These are phyloP conservation scores for Craterocephalus amniculus DNA, from an alignment of 2,797 vertebrate species.

Conservation along the genomic window DNA sequence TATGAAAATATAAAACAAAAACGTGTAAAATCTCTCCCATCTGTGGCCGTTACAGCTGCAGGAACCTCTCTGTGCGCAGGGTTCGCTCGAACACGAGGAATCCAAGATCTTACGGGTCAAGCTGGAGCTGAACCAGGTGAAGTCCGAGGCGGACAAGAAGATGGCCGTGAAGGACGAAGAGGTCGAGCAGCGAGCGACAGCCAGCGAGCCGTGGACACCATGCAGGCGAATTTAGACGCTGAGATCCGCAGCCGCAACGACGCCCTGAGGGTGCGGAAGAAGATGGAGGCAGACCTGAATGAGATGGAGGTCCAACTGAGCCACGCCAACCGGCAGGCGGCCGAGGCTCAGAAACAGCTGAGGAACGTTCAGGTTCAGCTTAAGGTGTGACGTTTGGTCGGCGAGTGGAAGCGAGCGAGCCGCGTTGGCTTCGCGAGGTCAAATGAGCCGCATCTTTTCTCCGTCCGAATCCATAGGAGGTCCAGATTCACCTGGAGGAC, in stretches of 20 bases:
- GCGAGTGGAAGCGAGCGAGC: too few relatives aligned
- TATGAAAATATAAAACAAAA: too few relatives aligned
- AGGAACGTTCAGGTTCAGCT: slow-evolving; percentile 87
- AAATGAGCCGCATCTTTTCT: too few relatives aligned
- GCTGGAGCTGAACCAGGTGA: slow-evolving; percentile 90
- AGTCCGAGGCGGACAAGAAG: slow-evolving; percentile 88
- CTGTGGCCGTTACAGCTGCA: too few relatives aligned
- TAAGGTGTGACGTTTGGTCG: slow-evolving; percentile 87
- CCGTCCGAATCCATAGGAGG: too few relatives aligned
- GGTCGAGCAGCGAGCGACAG: slow-evolving; percentile 89
- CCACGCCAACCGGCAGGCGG: slow-evolving; percentile 87
- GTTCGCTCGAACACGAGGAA: slow-evolving; percentile 92
- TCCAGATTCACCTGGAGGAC: slow-evolving; percentile 88
- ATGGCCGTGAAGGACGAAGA: slow-evolving; percentile 92
- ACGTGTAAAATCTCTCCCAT: too few relatives aligned
- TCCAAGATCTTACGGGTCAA: slow-evolving; percentile 90
- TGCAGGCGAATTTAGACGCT: slow-evolving; percentile 87
- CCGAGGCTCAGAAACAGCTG: slow-evolving; percentile 90
- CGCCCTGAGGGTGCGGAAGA: slow-evolving; percentile 92
- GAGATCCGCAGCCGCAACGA: slow-evolving; percentile 92
- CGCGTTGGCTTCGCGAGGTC: background rate
- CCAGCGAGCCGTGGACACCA: slow-evolving; percentile 86
- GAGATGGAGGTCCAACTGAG: slow-evolving; percentile 93
- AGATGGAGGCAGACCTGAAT: slow-evolving; percentile 83
- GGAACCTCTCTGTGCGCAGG: too few relatives aligned